These are phyloP conservation scores for Pelecanus crispus DNA, from an alignment of 2,113 vertebrate genomes.

Conservation along the genomic window DNA sequence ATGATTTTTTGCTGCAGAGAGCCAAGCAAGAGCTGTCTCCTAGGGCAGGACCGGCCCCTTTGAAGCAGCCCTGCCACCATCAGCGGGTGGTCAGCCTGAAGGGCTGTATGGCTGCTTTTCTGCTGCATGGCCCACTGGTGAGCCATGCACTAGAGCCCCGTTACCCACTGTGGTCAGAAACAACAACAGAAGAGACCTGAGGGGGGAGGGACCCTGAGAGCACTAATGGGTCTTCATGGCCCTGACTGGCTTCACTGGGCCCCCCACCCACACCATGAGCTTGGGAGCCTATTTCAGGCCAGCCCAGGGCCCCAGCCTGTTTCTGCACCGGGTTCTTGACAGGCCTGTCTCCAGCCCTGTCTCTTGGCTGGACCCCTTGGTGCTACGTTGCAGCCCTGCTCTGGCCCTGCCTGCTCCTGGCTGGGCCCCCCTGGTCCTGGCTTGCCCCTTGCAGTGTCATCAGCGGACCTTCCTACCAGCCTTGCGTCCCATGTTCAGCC, in stretches of 20 bases:
- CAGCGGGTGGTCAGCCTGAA: background rate
- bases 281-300: background rate
- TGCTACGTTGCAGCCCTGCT: background rate
- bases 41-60: background rate
- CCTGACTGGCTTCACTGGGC: background rate
- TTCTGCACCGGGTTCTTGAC: background rate
- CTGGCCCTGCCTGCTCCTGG: background rate
- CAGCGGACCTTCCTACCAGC: too few relatives aligned
- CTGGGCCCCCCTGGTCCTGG: background rate
- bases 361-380: too few relatives aligned
- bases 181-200: background rate
- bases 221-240: background rate
- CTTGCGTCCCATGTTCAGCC: too few relatives aligned
- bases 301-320: background rate
- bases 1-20: rapidly evolving
- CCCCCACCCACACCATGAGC: too few relatives aligned
- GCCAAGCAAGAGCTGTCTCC: background rate
- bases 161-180: background rate
- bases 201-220: too few relatives aligned
- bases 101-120: too few relatives aligned
- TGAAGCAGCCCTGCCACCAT: rapidly evolving
- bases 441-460: background rate
- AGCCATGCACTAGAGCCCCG: background rate
- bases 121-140: background rate
- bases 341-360: background rate